A percentile compares a stretch with the other conserved stretches of the same genome.
phyloP scores from a whole-genome alignment of 2,888 invertebrate species.

The Papilio demoleus region DNA sequence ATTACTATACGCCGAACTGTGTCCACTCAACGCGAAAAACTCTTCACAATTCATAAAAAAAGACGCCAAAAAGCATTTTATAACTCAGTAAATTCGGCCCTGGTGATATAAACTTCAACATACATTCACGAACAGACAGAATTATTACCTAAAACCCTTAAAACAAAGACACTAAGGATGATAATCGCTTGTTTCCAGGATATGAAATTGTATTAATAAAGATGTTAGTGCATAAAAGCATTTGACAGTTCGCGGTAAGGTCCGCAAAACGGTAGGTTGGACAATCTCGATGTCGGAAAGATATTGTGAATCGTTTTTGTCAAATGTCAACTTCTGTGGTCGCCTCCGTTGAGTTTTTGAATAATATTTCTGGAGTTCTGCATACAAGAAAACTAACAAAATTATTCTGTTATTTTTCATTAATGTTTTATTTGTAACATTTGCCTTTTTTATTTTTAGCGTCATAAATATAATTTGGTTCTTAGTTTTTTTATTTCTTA shows the following conservation, averaged over 20 bases:
- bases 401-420: no score
- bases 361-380: conserved; percentile 50
- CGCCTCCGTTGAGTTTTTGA: conserved; percentile 60
- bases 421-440: no score
- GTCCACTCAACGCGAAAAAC: conserved; percentile 50
- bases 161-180: conserved; percentile 35
- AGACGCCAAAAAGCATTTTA: conserved; percentile 63
- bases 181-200: conserved; percentile 41
- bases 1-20: conserved; percentile 50
- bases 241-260: conserved; percentile 81
- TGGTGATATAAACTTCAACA: conserved; percentile 71
- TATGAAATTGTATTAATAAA: conserved; percentile 42
- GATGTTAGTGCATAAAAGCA: conserved; percentile 63
- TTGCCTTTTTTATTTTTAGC: no score
- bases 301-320: conserved; percentile 77
- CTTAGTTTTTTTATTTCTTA: no score
- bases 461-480: no score
- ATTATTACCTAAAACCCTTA: conserved; percentile 41
- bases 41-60: conserved; percentile 53
- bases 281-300: conserved; percentile 74
- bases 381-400: conserved; percentile 25
- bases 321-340: conserved; percentile 82
- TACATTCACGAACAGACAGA: conserved; percentile 32
- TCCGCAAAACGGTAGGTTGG: conserved; percentile 78
- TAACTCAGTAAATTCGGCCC: conserved; percentile 74